These are phyloP conservation scores for Malurus cyaneus DNA, from an alignment of 2,113 vertebrate genomes.

Conservation along the genomic window DNA sequence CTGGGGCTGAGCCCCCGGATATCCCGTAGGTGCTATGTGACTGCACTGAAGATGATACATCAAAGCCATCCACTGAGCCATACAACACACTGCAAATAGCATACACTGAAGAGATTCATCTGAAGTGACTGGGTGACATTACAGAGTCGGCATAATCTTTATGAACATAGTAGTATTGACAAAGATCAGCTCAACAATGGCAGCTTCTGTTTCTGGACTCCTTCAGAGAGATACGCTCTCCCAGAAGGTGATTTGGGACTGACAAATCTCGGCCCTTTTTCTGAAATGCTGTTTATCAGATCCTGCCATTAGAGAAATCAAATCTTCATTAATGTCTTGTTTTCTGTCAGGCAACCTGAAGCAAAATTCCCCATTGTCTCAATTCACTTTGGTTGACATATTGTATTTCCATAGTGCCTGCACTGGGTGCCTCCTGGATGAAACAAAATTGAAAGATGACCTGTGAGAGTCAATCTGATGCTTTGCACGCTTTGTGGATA, in stretches of 20 bases:
- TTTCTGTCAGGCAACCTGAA: neutral
- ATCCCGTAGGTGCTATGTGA: neutral
- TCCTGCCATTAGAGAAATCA: neutral
- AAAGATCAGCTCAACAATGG: neutral
- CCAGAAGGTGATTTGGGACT: neutral
- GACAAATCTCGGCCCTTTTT: neutral
- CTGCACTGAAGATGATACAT: neutral
- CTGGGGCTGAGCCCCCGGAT: neutral
- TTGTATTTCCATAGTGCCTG: neutral
- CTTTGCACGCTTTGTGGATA: neutral
- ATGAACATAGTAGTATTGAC: neutral
- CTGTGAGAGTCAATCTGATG: neutral
- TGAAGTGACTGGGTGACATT: neutral
- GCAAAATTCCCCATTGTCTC: neutral
- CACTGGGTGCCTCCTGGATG: neutral
- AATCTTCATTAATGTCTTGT: neutral
- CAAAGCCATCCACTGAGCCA: accelerated
- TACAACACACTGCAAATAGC: neutral
- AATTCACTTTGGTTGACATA: neutral
- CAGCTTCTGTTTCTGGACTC: neutral
- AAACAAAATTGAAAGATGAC: neutral
- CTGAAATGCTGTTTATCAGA: neutral
- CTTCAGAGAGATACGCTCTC: neutral
- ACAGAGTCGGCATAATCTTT: neutral
- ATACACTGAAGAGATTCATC: neutral